Evolutionary conservation across 2,888 invertebrate genomes (phyloP).

Genomic region (Nebria brevicollis): DNA sequence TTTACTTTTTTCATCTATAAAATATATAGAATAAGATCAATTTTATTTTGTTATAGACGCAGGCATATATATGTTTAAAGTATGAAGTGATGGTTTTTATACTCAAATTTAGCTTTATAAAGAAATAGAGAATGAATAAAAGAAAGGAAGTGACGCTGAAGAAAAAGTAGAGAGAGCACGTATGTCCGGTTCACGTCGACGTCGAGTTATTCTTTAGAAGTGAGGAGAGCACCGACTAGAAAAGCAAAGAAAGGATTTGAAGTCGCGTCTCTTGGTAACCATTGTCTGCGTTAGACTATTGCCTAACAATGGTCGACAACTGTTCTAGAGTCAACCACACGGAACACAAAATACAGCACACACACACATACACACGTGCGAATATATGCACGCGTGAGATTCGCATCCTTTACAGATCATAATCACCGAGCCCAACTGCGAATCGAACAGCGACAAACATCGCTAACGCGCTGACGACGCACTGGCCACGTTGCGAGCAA

Average conservation of each 20-base stretch:
- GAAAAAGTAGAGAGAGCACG: not conserved
- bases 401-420: not conserved
- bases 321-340: not conserved
- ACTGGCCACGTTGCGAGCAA: not conserved
- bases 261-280: not conserved
- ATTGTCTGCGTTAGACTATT: slow-evolving; percentile 11
- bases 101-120: not conserved
- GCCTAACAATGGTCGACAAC: slow-evolving; percentile 24
- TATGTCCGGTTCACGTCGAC: slow-evolving; percentile 2
- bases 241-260: not conserved
- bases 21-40: no score
- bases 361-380: not conserved
- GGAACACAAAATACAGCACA: not conserved
- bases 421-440: not conserved
- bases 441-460: slow-evolving; percentile 12
- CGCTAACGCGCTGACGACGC: slow-evolving; percentile 1
- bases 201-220: slow-evolving; percentile 16
- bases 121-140: slow-evolving; percentile 3
- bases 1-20: no score
- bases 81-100: not conserved
- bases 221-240: not conserved
- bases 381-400: not conserved
- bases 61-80: no score
- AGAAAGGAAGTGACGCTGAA: not conserved
- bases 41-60: no score